Base-by-base conservation (phyloP, 2,797 vertebrate species). In the Saxicola maurus region DNA sequence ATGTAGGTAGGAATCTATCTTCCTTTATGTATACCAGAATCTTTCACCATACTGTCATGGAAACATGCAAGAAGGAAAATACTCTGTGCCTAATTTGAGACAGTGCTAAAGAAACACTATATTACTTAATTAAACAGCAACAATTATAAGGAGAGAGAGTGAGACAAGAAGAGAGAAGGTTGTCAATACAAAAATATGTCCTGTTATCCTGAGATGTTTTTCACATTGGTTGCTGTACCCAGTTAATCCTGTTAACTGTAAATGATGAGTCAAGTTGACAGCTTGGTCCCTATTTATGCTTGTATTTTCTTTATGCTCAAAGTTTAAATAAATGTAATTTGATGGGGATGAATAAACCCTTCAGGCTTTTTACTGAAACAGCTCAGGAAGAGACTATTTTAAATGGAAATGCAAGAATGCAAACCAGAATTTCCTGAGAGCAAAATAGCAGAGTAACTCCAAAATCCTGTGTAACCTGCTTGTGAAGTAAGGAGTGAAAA, bases 241-340 rank as follows among this genome's bases (percentile, higher is more conserved):
- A 73, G 61, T 72, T 84, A 90, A 93, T 91, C 71, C 62, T 46
- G 79, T 89, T 93, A 92, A 53, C 69, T 74, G 59, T 74, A 91
- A 90, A 92, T 91, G 73, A 91, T 95, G 90, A 95, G 88, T 87
- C 53, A 93, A 88, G 75, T 74, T 96, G 96, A 96, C 92, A 93
- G 80, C 40, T 85, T 69, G 62, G 88, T 86, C 82, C 75, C 60
- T 92, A 94, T 95, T 96, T 95, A 94, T 94, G 75, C 79, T 86
- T 71, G 59, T 86, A 82, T 93, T 94, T 96, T 94, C 66, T 92
- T 91, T 94, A 86, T 82, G 85, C 40, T 95, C 75, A 74, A 90
- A 85, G 56, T 86, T 96, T 95, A 95, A 91, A 92, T 89, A 96
- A 96, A 94, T 95, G 77, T 83, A 94, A 92, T 94, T 94, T 95